These are phyloP conservation scores for Cyclophora punctaria DNA, from an alignment of 2,888 invertebrate genomes.

Conservation along the genomic window DNA sequence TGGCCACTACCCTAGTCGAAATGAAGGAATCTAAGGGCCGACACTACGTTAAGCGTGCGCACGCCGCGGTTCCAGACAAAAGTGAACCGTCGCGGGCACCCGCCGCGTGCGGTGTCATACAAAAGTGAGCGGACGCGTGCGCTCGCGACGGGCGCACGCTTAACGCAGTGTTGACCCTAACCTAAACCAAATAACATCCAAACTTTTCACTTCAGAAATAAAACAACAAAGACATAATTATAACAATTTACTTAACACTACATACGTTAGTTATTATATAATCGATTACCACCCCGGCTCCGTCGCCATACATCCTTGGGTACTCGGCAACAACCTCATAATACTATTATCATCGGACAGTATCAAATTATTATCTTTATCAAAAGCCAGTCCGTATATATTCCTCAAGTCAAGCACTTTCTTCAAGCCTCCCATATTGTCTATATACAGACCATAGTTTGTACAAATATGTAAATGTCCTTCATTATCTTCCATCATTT, in stretches of 20 bases:
- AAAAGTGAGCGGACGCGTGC: too few relatives aligned
- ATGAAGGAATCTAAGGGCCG: too few relatives aligned
- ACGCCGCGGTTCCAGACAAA: too few relatives aligned
- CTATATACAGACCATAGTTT: constrained; percentile 38
- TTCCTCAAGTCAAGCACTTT: constrained; percentile 37
- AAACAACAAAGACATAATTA: not conserved
- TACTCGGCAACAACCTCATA: constrained; percentile 32
- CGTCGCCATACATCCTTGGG: constrained; percentile 26
- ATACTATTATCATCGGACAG: constrained; percentile 44
- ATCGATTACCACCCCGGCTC: constrained; percentile 23
- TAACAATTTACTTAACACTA: constrained; percentile 2
- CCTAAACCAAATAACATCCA: too few relatives aligned
- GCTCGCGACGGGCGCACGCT: too few relatives aligned
- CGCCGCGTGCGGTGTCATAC: too few relatives aligned
- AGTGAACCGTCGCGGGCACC: too few relatives aligned
- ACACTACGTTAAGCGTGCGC: too few relatives aligned
- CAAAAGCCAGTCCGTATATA: constrained; percentile 45
- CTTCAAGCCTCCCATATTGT: constrained; percentile 25
- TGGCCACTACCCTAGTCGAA: too few relatives aligned
- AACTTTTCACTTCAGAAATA: too few relatives aligned
- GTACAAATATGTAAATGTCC: constrained; percentile 43
- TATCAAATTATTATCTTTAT: constrained; percentile 46
- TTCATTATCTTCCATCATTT: constrained; percentile 47
- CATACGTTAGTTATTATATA: too few relatives aligned
- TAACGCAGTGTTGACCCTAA: too few relatives aligned